Base-by-base conservation (phyloP, 2,888 invertebrate species). In the Cactoblastis cactorum region DNA sequence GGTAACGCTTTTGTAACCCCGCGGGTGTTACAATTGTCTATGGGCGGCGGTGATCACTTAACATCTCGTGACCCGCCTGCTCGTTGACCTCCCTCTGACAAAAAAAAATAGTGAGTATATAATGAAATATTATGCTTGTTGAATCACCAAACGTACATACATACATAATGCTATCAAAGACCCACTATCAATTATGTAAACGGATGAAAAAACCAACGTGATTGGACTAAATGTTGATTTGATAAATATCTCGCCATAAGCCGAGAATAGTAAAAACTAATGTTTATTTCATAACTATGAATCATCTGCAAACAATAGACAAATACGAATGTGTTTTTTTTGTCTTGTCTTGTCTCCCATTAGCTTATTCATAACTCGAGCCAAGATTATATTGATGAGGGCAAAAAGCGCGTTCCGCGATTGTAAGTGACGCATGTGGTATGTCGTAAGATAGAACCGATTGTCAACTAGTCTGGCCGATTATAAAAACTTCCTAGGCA, bases 241-340 rank as follows among this genome's bases (percentile, higher is more conserved):
- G n/a, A 38, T 24, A 24, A 41, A 15, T 15, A 15, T 9, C 11
- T 3, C 17, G 1, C 15, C 11, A 28, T 15, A 15, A 15, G 6
- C 28, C 17, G 15, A 37, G 24, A 32, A 43, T 43, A 43, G 43
- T 12, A 41, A 41, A 43, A 43, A 43, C 22, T 28, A 28, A 43
- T 28, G 43, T 28, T 43, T 43, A 17, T 43, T 43, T 43, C 43
- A 43, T 15, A 6, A n/a, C 24, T 37, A 28, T 43, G 28, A 43
- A 43, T 43, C 43, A 43, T 43, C 43, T 28, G 43, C 43, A 43
- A 28, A 43, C 43, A 43, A 41, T 41, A 41, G 24, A 41, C 8
- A 9, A n/a, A 43, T 43, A 43, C 28, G 14, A 43, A 43, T 43
- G 28, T 24, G 28, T 15, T 28, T n/a, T 28, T 43, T 43, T 28